Base-by-base conservation (phyloP, 2,797 vertebrate genomes). In the Amblyraja radiata region DNA sequence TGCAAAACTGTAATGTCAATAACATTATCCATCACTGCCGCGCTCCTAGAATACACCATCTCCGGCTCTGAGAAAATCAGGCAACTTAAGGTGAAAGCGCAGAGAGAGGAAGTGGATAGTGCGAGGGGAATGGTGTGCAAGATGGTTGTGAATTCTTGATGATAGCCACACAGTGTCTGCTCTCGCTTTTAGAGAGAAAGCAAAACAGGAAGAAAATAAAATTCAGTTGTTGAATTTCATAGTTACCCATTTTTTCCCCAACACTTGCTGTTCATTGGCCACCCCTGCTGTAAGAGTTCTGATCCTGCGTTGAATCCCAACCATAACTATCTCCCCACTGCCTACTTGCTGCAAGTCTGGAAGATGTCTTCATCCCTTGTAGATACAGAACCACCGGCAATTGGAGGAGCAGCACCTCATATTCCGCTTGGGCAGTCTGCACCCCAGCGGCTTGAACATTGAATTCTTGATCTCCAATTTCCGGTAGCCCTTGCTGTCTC, bases 1-100 rank as follows among this genome's bases (percentile, higher is more conserved):
- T 58, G 71, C 71, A 92, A 46, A 28, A 58, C 21, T 92, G 23
- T 74, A 92, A 91, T 28, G 76, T 92, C 90, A 23, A 25, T 76
- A 18, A 54, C 92, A 74, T n/a, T 54, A 76, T 76, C 36, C 25
- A 73, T n/a, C 25, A 54, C 23, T 76, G 39, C 83, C 61, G 14
- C 61, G 11, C 16, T 88, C n/a, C 68, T 1, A 58, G 39, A 74
- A 39, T 73, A 74, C 68, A n/a, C 73, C 71, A 46, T 58, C 46
- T 18, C 39, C 14, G 13, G 18, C 25, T 54, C 39, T 71, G 46
- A 39, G 61, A 32, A 21, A n/a, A 88, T 88, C 54, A 58, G 54
- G 54, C 25, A 14, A 61, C 28, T 61, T n/a, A 6, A 1, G 6
- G 28, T 63, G n/a, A 5, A 86, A 88, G 10, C 10, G n/a, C 6